Base-by-base conservation (phyloP, 2,113 vertebrate species). In the Notothenia coriiceps region DNA sequence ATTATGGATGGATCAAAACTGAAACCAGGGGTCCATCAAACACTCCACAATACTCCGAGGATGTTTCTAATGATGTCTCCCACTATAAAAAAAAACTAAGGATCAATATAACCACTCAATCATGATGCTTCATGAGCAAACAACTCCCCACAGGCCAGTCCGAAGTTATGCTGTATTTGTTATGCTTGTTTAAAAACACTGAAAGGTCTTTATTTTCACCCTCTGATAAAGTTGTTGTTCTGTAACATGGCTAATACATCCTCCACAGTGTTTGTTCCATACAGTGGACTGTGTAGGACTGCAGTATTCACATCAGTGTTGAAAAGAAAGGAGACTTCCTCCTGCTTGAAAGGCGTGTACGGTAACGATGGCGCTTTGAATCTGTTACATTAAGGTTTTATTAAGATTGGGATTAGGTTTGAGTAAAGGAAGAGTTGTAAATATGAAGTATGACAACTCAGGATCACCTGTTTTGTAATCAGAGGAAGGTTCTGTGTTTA, bases 221-320 rank as follows among this genome's bases (percentile, higher is more conserved):
- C 20, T 20, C 17, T 17, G 12, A n/a, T 49, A 15, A 73, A 80
- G 75, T 72, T 47, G 17, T 68, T 64, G 29, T 65, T 75, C 69
- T 69, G 43, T 91, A 86, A 88, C 74, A 51, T n/a, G 55, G 67
- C 74, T 94, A 91, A 92, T 78, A 62, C 70, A 33, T 80, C 64
- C 33, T 74, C 47, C 47, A 17, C 44, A 55, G 75, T 83, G 61
- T 86, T 67, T 68, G 73, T 62, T 67, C 51, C 61, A 29, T 44
- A 79, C 29, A 18, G 25, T 49, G 12, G 35, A 43, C 62, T 55
- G 0, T 46, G 10, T 35, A 20, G 29, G 66, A 75, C 74, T 77
- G 71, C 84, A 87, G 86, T 87, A 83, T 92, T 85, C 82, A 80
- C 80, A 86, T 61, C 84, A 61, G 85, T 80, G 73, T 92, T 88